Base-by-base conservation (phyloP, 1,140 invertebrate species). In the Ceratina calcarata region DNA sequence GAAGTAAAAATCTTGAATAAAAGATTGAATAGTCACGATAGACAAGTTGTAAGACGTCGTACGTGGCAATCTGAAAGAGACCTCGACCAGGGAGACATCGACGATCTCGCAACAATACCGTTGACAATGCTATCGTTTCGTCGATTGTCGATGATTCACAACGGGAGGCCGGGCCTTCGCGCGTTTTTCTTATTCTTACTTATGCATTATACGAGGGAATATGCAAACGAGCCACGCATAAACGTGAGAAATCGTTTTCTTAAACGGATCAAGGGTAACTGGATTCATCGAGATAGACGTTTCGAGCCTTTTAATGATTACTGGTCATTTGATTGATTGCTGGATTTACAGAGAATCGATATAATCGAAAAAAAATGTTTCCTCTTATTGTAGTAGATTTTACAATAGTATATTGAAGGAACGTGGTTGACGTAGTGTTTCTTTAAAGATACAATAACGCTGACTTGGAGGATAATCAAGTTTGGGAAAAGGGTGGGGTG, bases 1-100 rank as follows among this genome's bases (percentile, higher is more conserved):
- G 16, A 16, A 16, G 32, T 18, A 45, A 15, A n/a, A 24, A 71
- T 24, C 16, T 20, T 27, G 57, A 13, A 24, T 10, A 20, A 49
- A 61, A 24, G 37, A 49, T 13, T 20, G 57, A 27, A 49, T 15
- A 62, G 16, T 45, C 20, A 2, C 70, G 70, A 72, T 61, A 71
- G 45, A 53, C 27, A 55, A 55, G n/a, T 37, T 15, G 57, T 8
- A 8, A 72, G 24, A 20, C 57, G 27, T 51, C 4, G 49, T n/a
- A 55, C 66, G 24, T 51, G 0, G 22, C 20, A 77, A 78, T 79
- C 81, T 61, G 24, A 12, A 51, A 64, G 82, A 84, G 85, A 87
- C 88, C 88, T 89, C 88, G 86, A 86, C 79, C 79, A 73, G 81
- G 32, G 58, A 77, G 57, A 60, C 37, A 55, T n/a, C 62, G 16